A percentile compares a stretch with the other conserved stretches of the same genome.
Conservation (phyloP, 2,888 invertebrate species). For the Linyphia triangularis region DNA sequence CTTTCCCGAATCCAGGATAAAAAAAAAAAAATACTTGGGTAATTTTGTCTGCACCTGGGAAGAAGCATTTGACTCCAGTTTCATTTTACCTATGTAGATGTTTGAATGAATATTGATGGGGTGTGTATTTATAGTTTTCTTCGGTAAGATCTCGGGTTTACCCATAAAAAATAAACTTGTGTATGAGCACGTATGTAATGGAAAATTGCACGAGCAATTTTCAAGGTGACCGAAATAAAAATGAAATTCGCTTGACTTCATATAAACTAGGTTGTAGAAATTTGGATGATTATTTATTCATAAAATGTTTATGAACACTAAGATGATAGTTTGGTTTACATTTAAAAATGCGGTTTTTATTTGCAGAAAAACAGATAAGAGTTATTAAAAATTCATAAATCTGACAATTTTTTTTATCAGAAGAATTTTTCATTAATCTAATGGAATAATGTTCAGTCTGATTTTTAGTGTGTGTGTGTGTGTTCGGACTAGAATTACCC, state of each 20-base stretch:
- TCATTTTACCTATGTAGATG: background rate
- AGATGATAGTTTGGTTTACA: background rate
- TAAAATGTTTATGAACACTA: background rate
- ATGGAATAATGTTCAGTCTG: too few relatives aligned
- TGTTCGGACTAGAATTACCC: too few relatives aligned
- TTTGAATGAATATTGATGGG: slow-evolving; percentile 37
- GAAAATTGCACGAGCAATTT: too few relatives aligned
- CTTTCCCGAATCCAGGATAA: background rate
- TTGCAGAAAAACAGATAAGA: too few relatives aligned
- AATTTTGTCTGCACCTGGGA: slow-evolving; percentile 2
- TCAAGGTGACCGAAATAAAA: too few relatives aligned
- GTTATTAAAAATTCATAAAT: too few relatives aligned
- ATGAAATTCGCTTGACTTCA: too few relatives aligned
- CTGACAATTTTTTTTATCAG: too few relatives aligned
- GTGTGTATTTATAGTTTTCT: slow-evolving; percentile 35
- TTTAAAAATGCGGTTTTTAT: background rate
- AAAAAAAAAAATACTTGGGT: background rate
- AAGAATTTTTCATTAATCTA: too few relatives aligned
- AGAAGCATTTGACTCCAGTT: background rate
- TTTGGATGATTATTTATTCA: background rate
- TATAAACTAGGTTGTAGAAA: background rate
- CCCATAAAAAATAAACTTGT: background rate
- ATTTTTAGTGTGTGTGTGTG: too few relatives aligned
- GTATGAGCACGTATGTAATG: background rate
- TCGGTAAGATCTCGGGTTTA: slow-evolving; percentile 7